Base-by-base conservation (phyloP, 2,797 vertebrate species). In the Syngnathus acus region DNA sequence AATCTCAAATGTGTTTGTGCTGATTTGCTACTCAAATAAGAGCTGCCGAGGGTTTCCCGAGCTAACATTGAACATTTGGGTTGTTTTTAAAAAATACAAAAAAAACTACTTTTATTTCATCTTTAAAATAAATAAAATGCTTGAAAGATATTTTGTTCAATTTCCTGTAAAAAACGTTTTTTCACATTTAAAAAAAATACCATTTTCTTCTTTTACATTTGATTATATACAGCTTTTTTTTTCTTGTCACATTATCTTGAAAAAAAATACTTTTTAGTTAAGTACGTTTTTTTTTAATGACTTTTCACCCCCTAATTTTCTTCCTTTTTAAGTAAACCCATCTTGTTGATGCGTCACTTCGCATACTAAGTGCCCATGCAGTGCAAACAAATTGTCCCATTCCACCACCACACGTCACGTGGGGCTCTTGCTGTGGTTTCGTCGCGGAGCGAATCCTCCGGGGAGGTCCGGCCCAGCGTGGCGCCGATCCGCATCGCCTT, bases 401-500 rank as follows among this genome's bases (percentile, higher is more conserved):
- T n/a, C 8, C 23, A 6, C 23, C n/a, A 45, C 21, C 39, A 43
- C 39, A 6, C 39, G 42, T 62, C 40, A 47, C 42, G 19, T 2
- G 26, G n/a, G 61, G n/a, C 3, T 62, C 16, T 39, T 14, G 26
- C 45, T 51, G 62, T 9, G 62, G 76, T 68, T 65, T 72, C 50
- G 50, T 80, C 66, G 74, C 64, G 67, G 80, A 74, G 50, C 55
- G 50, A 70, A 75, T 83, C 81, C 75, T 78, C 75, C 38, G 72
- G 71, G 82, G 83, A 88, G 84, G 81, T 82, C 82, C 76, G 71
- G 78, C 83, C 81, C 84, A 75, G 76, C 40, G 3, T 72, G 87
- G 86, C 75, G 82, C 88, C 84, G 68, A 14, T 70, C 65, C 64
- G 68, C 70, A 72, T 75, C 78, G 75, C 79, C 72, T 74, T 74